Evolutionary conservation across 2,797 vertebrate genomes (phyloP).

Genomic region (Acomys russatus): DNA sequence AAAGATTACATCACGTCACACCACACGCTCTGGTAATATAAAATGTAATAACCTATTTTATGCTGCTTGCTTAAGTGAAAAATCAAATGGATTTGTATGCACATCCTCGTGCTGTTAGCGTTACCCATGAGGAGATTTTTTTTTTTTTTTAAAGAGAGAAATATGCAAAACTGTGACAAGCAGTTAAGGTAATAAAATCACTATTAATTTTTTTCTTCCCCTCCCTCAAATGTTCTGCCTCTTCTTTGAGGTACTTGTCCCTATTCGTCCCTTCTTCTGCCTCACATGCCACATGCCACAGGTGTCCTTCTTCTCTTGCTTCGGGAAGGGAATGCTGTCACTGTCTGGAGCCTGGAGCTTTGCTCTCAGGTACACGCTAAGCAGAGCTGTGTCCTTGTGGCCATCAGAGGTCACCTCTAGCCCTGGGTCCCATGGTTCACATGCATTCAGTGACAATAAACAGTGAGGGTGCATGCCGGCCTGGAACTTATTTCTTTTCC

Average conservation of each 20-base stretch:
- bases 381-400: neutral
- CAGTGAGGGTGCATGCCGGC: slow-evolving; percentile 15
- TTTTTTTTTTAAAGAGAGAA: neutral
- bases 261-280: neutral
- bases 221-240: neutral
- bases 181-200: slow-evolving; percentile 27
- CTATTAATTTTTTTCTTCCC: slow-evolving; percentile 14
- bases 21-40: neutral
- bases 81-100: slow-evolving; percentile 25
- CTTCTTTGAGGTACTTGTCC: neutral
- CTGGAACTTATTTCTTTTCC: slow-evolving; percentile 39
- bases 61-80: slow-evolving; percentile 31
- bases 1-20: neutral
- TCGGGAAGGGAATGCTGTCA: neutral
- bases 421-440: slow-evolving; percentile 1
- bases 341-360: neutral
- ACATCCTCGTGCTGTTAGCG: slow-evolving; percentile 26
- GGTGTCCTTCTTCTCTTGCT: neutral
- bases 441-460: slow-evolving; percentile 54
- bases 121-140: neutral
- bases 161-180: neutral
- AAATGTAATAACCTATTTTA: slow-evolving; percentile 39
- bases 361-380: neutral
- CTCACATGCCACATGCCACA: neutral
- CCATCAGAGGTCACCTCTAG: slow-evolving; percentile 40